These are phyloP conservation scores for Mormyrus proboscirostris DNA, from an alignment of 2,797 vertebrate species.

Conservation along the genomic window DNA sequence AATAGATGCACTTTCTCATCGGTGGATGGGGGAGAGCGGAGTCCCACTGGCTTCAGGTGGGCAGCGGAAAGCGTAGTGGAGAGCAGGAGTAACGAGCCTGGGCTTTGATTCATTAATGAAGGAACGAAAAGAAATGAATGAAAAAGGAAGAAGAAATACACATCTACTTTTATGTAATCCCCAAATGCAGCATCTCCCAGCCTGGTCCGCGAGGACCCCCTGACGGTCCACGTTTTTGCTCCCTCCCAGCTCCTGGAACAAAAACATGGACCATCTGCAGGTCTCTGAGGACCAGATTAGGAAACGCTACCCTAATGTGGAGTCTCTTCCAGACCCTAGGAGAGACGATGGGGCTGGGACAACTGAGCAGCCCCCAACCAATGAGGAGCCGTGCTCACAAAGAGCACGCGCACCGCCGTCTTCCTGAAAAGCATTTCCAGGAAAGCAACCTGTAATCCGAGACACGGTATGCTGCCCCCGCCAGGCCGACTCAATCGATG, in stretches of 20 bases:
- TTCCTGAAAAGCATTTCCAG: neutral
- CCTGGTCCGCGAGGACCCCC: neutral
- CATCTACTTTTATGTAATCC: neutral
- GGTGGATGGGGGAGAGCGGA: neutral
- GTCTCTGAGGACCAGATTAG: neutral
- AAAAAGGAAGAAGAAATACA: neutral
- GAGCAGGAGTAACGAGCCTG: neutral
- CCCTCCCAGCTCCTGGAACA: neutral
- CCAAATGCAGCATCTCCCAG: neutral
- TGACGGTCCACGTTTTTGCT: neutral
- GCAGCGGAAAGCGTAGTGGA: neutral
- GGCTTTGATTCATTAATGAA: neutral
- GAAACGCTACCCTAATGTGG: neutral
- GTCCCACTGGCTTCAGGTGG: neutral
- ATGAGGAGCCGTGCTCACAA: neutral
- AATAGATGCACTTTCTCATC: neutral
- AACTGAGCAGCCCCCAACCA: neutral
- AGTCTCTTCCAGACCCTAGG: neutral
- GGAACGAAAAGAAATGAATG: neutral
- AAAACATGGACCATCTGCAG: neutral
- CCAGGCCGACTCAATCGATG: neutral
- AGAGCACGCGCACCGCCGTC: neutral
- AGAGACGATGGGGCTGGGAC: neutral
- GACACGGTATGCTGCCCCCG: neutral
- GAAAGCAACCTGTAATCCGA: neutral